Conservation (phyloP, 2,888 invertebrate genomes). For the Branchipolynoe longqiensis region DNA sequence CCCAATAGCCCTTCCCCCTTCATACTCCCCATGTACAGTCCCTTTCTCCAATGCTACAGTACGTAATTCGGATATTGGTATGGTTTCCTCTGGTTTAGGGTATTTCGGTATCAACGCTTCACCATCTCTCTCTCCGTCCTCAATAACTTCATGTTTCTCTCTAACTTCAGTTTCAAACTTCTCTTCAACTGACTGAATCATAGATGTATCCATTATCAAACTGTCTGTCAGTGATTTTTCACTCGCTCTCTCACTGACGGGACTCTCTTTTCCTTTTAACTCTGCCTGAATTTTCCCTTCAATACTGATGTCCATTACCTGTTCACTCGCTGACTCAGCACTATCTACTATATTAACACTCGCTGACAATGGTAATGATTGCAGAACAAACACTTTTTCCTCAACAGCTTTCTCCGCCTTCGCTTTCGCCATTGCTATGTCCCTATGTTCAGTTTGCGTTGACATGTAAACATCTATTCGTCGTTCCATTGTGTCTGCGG, state of each 20-base stretch:
- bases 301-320: not conserved
- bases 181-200: constrained; percentile 44
- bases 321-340: not conserved
- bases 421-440: not conserved
- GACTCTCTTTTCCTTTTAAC: not conserved
- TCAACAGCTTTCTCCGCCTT: not conserved
- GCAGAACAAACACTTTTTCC: not conserved
- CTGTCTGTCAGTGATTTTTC: not conserved
- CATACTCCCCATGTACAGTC: not conserved
- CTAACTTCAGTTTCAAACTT: constrained; percentile 54
- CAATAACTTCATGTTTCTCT: constrained; percentile 31
- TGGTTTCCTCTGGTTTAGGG: not conserved
- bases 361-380: not conserved
- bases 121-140: not conserved
- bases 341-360: not conserved
- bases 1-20: not conserved
- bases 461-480: not conserved
- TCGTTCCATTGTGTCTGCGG: constrained; percentile 2
- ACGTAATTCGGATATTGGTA: too few species aligned
- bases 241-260: not conserved
- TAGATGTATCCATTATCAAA: not conserved
- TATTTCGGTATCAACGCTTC: not conserved
- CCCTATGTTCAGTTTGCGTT: not conserved
- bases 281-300: constrained; percentile 20
- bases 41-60: not conserved